phyloP scores from a whole-genome alignment of 2,113 vertebrate species.

The Corydoras maculifer region DNA sequence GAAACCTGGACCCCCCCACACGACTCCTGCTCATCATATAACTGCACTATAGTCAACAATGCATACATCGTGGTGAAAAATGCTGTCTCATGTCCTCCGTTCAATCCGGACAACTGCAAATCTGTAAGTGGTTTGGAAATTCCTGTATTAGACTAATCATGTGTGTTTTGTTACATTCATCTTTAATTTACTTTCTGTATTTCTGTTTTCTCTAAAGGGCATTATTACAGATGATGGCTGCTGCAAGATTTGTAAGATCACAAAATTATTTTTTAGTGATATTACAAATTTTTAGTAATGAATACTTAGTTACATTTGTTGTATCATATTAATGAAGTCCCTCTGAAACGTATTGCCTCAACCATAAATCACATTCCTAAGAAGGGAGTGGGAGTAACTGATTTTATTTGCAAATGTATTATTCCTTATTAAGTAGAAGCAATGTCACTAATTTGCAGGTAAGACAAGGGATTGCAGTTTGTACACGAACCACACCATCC shows the following conservation, averaged over 20 bases:
- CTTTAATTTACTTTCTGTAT: neutral
- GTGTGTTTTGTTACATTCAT: neutral
- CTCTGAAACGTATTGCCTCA: too few species aligned
- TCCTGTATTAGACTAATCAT: neutral
- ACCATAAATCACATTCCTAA: too few species aligned
- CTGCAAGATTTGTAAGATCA: slow-evolving; percentile 64
- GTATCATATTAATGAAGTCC: too few species aligned
- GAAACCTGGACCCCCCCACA: neutral
- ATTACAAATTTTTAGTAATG: neutral
- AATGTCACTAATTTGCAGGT: slow-evolving; percentile 47
- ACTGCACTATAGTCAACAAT: slow-evolving; percentile 53
- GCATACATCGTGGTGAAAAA: slow-evolving; percentile 28
- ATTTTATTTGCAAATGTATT: too few species aligned
- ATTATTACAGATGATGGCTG: slow-evolving; percentile 59
- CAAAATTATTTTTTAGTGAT: neutral
- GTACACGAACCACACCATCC: slow-evolving; percentile 50
- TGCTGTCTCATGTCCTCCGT: slow-evolving; percentile 45
- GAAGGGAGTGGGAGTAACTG: too few species aligned
- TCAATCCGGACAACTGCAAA: slow-evolving; percentile 50
- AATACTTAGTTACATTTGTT: neutral
- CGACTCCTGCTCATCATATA: slow-evolving; percentile 61
- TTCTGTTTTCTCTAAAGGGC: slow-evolving; percentile 52
- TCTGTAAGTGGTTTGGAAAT: slow-evolving; percentile 54
- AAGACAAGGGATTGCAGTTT: slow-evolving; percentile 57
- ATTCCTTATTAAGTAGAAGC: too few species aligned